These are phyloP conservation scores for Brachypodius melanocephalos DNA, from an alignment of 2,113 vertebrate genomes.

Conservation along the genomic window DNA sequence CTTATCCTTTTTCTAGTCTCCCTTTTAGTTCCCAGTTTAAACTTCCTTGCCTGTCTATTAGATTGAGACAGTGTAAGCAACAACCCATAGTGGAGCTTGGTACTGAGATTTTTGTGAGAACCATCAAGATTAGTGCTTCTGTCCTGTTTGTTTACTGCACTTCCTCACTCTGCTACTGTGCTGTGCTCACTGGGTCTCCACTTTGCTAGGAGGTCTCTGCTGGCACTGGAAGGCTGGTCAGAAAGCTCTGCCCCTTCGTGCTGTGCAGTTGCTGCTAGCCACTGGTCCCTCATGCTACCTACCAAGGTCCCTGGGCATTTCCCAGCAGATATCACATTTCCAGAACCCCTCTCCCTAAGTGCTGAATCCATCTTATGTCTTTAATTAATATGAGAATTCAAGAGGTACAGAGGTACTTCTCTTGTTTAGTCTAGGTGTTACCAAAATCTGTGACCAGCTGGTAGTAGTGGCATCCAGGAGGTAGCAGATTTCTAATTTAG, in stretches of 20 bases:
- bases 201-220: background rate
- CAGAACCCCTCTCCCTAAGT: background rate
- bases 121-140: background rate
- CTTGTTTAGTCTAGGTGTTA: background rate
- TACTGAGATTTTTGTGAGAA: background rate
- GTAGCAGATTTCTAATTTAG: background rate
- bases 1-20: background rate
- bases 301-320: background rate
- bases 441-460: background rate
- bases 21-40: background rate
- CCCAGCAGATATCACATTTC: background rate
- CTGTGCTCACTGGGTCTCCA: background rate
- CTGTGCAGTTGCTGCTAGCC: background rate
- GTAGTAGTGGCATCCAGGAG: background rate
- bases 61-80: background rate
- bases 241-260: background rate
- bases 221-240: background rate
- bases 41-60: background rate
- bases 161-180: background rate
- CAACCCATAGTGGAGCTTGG: background rate
- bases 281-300: accelerated
- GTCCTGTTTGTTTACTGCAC: background rate
- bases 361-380: background rate
- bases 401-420: background rate
- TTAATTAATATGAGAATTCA: background rate